Evolutionary conservation across 1,140 invertebrate species (phyloP), one percentile per base, ranked within the genome.

Genomic region (Dufourea novaeangliae): DNA sequence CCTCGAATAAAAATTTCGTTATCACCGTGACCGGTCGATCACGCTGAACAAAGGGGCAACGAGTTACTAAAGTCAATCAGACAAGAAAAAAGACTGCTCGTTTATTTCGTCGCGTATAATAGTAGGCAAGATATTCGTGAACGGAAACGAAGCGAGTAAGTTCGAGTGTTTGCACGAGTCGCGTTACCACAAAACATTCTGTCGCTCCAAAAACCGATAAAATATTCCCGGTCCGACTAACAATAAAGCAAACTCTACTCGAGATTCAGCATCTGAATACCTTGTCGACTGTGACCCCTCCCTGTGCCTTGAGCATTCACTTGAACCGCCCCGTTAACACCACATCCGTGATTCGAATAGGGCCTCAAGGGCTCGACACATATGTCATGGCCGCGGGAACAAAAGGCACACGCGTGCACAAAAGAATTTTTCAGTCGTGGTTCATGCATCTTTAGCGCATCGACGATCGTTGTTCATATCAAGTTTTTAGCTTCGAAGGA

Each of bases 371-470:
- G 59, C 66, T 70, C 61, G 69, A 70, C 57, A 66, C 78, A 84
- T 80, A 78, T 84, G 83, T 85, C 83, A 81, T 70, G 70, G n/a
- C n/a, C 69, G 25, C 22, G 32, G 46, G 80, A 73, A 84, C 82
- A 84, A 84, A 84, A 71, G 59, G 63, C 22, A 22, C 22, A 22
- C 22, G 46, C 25, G 22, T 37, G 78, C 22, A 64, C 57, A 59
- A 74, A 73, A 66, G 50, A 75, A 67, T 71, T 81, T 50, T 46
- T 27, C 11, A 59, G 50, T 39, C 22, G 11, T 17, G 54, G 46
- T 68, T 54, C 22, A 44, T 25, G 41, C 34, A 32, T 50, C 73
- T 59, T 76, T 69, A 61, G 32, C 73, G 39, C 41, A 50, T 69
- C 39, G 50, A 5, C 20, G 22, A 59, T 32, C 54, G 54, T 69